A percentile compares a stretch with the other conserved stretches of the same genome.
Conservation (phyloP, 2,888 invertebrate genomes). For the Reticulitermes lucifugus region DNA sequence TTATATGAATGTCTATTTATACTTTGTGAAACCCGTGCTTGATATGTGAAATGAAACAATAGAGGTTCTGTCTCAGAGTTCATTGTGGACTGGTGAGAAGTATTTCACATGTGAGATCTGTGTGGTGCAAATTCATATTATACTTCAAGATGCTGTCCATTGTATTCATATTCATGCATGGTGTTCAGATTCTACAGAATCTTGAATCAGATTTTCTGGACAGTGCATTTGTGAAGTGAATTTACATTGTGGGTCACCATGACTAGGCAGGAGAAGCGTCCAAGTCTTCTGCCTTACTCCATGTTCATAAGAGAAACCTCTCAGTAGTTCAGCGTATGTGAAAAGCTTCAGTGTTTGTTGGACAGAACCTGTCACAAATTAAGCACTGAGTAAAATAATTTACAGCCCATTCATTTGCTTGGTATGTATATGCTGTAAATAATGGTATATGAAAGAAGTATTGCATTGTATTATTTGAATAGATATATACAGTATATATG, state of each 20-base stretch:
- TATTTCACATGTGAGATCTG: too few relatives aligned
- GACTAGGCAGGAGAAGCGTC: too few relatives aligned
- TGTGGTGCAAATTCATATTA: too few relatives aligned
- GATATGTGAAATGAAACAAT: conserved; percentile 9
- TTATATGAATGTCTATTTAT: not conserved
- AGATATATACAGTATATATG: not conserved
- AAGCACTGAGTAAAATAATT: not conserved
- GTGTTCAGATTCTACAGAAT: too few relatives aligned
- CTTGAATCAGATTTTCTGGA: too few relatives aligned
- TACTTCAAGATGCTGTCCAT: not conserved
- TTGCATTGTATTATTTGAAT: conserved; percentile 4
- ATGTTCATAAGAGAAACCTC: too few relatives aligned
- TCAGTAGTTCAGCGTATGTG: too few relatives aligned
- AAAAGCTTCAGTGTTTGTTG: not conserved
- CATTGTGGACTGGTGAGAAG: too few relatives aligned
- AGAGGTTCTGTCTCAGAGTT: not conserved
- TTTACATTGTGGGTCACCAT: too few relatives aligned
- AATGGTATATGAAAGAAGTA: not conserved
- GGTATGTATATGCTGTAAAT: not conserved
- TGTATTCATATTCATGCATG: too few relatives aligned
- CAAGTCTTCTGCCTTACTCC: too few relatives aligned
- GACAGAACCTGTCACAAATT: not conserved
- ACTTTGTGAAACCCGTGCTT: not conserved
- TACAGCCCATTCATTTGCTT: not conserved
- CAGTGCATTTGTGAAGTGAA: too few relatives aligned